These are phyloP conservation scores for Gnathonemus longibarbis DNA, from an alignment of 2,113 vertebrate species.

Conservation along the genomic window DNA sequence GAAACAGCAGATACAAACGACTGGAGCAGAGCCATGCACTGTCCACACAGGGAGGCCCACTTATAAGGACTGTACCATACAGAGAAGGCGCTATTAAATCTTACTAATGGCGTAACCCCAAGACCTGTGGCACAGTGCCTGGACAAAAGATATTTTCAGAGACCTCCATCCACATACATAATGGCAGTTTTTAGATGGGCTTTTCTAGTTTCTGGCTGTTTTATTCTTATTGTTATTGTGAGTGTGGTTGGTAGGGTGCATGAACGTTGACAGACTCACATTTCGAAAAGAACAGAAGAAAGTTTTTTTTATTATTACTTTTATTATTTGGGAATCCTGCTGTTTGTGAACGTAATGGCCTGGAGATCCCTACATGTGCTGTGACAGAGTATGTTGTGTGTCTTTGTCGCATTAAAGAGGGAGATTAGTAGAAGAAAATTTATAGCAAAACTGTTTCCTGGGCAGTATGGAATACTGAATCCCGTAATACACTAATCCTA, in stretches of 20 bases:
- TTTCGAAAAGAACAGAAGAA: neutral
- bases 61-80: neutral
- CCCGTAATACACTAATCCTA: neutral
- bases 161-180: neutral
- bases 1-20: constrained; percentile 10
- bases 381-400: neutral
- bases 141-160: neutral
- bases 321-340: constrained; percentile 1
- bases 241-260: neutral
- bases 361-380: neutral
- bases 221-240: neutral
- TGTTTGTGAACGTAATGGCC: neutral
- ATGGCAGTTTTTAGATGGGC: neutral
- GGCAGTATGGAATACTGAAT: neutral
- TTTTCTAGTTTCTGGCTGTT: neutral
- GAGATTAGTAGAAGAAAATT: neutral
- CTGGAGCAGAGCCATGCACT: no score
- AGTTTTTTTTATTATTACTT: neutral
- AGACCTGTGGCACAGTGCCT: neutral
- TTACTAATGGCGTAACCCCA: constrained; percentile 25
- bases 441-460: neutral
- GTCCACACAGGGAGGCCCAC: neutral
- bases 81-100: constrained; percentile 12
- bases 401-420: neutral
- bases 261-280: neutral